A percentile compares a stretch with the other conserved stretches of the same genome.
phyloP scores from a whole-genome alignment of 64 coral and sea anemone species.

The Porites australiensis region DNA sequence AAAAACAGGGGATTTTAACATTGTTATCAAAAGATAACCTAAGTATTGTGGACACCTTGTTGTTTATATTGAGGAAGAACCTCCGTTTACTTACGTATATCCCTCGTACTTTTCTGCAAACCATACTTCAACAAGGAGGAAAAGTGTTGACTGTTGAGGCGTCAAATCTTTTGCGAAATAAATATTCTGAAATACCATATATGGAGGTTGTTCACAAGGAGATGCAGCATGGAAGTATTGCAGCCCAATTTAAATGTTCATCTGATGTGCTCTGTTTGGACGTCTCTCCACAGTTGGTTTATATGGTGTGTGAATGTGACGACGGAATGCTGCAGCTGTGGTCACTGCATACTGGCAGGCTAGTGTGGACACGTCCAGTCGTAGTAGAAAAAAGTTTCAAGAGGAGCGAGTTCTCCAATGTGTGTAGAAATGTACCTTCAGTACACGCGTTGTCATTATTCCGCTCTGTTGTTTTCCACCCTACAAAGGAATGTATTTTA shows the following conservation, averaged over 20 bases:
- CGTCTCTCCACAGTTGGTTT: too few species aligned
- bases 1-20: too few species aligned
- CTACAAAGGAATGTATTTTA: not conserved
- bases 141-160: not conserved
- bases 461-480: conserved; percentile 1
- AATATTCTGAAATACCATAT: not conserved
- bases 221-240: not conserved
- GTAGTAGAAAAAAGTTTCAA: not conserved
- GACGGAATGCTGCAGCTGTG: too few species aligned
- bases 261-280: too few species aligned
- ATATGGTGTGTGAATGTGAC: too few species aligned
- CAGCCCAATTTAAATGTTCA: not conserved
- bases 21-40: too few species aligned
- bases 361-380: not conserved
- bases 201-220: not conserved
- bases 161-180: not conserved
- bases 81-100: too few species aligned
- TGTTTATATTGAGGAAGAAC: too few species aligned
- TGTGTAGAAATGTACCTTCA: too few species aligned
- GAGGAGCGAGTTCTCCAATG: too few species aligned
- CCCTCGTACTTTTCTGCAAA: too few species aligned
- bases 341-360: not conserved
- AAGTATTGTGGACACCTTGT: too few species aligned
- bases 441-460: not conserved
- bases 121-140: not conserved